These are phyloP conservation scores for Gnathonemus echidnorhynchus DNA, from an alignment of 2,113 vertebrate species.

Conservation along the genomic window DNA sequence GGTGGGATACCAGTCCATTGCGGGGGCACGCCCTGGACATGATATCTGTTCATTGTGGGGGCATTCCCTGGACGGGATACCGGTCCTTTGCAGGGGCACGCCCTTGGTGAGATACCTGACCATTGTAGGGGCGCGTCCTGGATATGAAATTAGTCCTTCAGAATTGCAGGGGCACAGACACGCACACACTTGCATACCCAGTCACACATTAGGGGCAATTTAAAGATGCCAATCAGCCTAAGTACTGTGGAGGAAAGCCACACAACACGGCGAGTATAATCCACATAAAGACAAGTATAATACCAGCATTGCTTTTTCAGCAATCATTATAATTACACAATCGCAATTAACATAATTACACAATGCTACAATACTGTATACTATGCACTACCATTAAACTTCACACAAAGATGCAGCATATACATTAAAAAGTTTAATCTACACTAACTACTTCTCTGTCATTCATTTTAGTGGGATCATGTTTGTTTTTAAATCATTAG, in stretches of 20 bases:
- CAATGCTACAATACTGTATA: background rate
- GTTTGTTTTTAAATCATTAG: background rate
- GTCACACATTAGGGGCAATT: background rate
- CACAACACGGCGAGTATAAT: background rate
- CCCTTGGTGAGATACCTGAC: too few relatives aligned
- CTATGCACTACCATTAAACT: background rate
- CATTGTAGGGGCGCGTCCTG: background rate
- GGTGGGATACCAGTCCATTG: too few relatives aligned
- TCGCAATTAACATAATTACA: background rate
- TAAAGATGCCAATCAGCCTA: background rate
- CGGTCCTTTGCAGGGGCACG: background rate
- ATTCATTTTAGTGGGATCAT: background rate
- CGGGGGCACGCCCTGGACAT: too few relatives aligned
- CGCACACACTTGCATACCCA: background rate
- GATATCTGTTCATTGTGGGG: too few relatives aligned
- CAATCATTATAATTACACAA: background rate
- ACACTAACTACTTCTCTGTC: background rate
- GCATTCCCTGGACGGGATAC: too few relatives aligned
- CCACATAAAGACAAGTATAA: background rate
- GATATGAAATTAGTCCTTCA: background rate
- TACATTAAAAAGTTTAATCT: background rate
- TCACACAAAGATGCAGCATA: background rate
- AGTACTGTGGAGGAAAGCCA: background rate
- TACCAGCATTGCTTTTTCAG: background rate
- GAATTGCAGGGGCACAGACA: background rate